phyloP scores from a whole-genome alignment of 2,888 invertebrate species.

The Pycnomerus fuliginosus region DNA sequence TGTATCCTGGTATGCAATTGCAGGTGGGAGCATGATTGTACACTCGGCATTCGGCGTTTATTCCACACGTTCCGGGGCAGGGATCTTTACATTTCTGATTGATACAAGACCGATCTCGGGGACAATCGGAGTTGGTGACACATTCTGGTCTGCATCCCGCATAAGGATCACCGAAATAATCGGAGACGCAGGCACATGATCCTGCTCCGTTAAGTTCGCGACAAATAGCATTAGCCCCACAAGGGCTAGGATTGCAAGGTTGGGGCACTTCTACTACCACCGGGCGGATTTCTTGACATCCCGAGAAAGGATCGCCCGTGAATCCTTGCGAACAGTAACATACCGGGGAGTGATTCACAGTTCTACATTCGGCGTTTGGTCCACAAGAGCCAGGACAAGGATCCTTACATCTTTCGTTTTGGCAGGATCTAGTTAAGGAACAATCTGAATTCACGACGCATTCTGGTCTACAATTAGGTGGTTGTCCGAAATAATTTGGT shows the following conservation, averaged over 20 bases:
- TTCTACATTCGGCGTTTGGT: slow-evolving; percentile 67
- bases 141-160: slow-evolving; percentile 85
- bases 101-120: slow-evolving; percentile 72
- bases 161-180: slow-evolving; percentile 85
- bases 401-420: slow-evolving; percentile 70
- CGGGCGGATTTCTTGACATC: slow-evolving; percentile 65
- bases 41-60: slow-evolving; percentile 80
- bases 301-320: slow-evolving; percentile 78
- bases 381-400: slow-evolving; percentile 78
- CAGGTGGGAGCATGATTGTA: slow-evolving; percentile 82
- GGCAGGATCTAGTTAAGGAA: slow-evolving; percentile 68
- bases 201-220: slow-evolving; percentile 78
- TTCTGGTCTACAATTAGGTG: slow-evolving; percentile 77
- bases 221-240: slow-evolving; percentile 84
- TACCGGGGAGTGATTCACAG: slow-evolving; percentile 70
- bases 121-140: slow-evolving; percentile 82
- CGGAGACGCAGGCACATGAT: slow-evolving; percentile 77
- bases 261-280: slow-evolving; percentile 46
- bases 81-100: slow-evolving; percentile 85
- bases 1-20: slow-evolving; percentile 69
- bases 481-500: slow-evolving; percentile 72
- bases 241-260: slow-evolving; percentile 77
- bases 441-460: slow-evolving; percentile 74
- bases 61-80: slow-evolving; percentile 78
- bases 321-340: slow-evolving; percentile 70